A percentile compares a stretch with the other conserved stretches of the same genome.
These are phyloP conservation scores for Cochlearius cochlearius DNA, from an alignment of 2,113 vertebrate species.

Conservation along the genomic window DNA sequence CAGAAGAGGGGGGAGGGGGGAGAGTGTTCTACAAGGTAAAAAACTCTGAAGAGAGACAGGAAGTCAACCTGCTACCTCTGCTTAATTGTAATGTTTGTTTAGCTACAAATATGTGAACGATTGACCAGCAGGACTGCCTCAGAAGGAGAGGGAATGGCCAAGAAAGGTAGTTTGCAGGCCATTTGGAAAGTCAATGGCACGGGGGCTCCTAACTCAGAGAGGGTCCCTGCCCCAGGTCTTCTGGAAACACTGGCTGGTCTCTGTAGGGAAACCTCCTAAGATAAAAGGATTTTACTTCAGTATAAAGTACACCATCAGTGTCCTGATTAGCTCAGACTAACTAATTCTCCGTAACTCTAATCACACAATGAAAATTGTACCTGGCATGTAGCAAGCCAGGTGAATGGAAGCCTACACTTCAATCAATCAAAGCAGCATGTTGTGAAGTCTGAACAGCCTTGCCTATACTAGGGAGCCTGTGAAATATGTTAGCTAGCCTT, in stretches of 20 bases:
- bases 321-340: neutral
- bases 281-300: neutral
- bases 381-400: neutral
- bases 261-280: neutral
- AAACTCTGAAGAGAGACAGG: neutral
- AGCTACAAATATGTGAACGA: neutral
- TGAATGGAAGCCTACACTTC: neutral
- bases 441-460: neutral
- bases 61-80: neutral
- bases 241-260: neutral
- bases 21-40: neutral
- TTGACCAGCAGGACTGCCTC: neutral
- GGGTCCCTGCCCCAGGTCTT: neutral
- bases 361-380: neutral
- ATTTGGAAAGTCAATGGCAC: neutral
- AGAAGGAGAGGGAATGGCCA: neutral
- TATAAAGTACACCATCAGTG: neutral
- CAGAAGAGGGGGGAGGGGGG: accelerated
- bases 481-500: neutral
- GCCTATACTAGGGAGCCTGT: neutral
- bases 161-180: neutral
- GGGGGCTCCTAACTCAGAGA: neutral
- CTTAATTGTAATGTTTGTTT: neutral
- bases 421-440: neutral
- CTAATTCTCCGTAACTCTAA: neutral